Base-by-base conservation (phyloP, 2,888 invertebrate species). In the Cataglyphis altisquamis region DNA sequence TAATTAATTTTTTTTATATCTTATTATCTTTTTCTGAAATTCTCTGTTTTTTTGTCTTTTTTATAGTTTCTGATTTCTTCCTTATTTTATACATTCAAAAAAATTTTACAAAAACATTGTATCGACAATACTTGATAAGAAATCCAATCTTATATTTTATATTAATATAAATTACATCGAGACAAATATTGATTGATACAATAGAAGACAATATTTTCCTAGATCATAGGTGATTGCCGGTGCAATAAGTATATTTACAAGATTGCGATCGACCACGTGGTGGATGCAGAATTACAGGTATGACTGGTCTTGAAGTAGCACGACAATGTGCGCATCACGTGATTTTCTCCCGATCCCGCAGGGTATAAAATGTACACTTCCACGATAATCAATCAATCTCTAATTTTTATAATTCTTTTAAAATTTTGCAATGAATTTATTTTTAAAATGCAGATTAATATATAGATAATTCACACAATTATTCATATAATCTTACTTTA, bases 201-300 rank as follows among this genome's bases (percentile, higher is more conserved):
- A 48, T 10, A 21, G 9, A 9, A 36, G 6, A 36, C 1, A 10
- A 41, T 67, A 52, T n/a, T 39, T 10, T 52, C 39, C 39, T 41
- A 67, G 57, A 80, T 60, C 62, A 25, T 12, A 36, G 29, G 68
- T 36, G 12, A 78, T 64, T 52, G 29, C 10, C 29, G 45, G 73
- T 36, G 12, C 68, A 75, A 45, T 84, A 74, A 75, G 39, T 82
- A 15, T 72, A 48, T 85, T 68, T 64, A 45, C 29, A 60, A 52
- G 73, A 82, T 82, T 78, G 73, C 57, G 64, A 48, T 64, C 73
- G 18, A 77, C 82, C 78, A 85, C 86, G 78, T 82, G 82, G 73
- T 85, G 36, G 18, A 72, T 67, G 55, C 55, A 39, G 60, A 72
- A 74, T 82, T 77, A 83, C 39, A 73, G 67, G 73, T 84, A 80